A percentile compares a stretch with the other conserved stretches of the same genome.
Evolutionary conservation across 2,888 invertebrate genomes (phyloP).

Genomic region (Arge pagana): DNA sequence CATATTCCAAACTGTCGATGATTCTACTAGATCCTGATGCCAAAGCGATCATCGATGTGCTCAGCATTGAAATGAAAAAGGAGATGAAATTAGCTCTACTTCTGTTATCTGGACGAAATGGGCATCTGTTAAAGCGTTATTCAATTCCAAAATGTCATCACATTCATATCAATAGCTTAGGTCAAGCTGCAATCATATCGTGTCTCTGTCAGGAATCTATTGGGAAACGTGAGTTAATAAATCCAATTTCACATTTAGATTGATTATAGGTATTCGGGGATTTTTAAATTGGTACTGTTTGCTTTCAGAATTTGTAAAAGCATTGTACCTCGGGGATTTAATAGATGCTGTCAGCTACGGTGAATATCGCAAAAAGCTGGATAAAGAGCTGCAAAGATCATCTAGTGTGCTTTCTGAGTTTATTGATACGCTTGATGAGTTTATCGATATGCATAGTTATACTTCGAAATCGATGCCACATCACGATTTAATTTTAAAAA

Average conservation of each 20-base stretch:
- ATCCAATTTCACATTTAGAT: background rate
- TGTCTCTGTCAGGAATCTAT: constrained; percentile 43
- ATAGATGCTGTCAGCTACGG: constrained; percentile 56
- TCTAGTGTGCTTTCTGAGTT: no score
- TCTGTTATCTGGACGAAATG: constrained; percentile 73
- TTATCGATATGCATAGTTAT: no score
- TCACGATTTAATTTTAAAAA: constrained; percentile 67
- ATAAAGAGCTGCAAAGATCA: background rate
- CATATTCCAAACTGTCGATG: constrained; percentile 71
- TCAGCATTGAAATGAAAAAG: constrained; percentile 52
- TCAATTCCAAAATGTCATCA: constrained; percentile 34
- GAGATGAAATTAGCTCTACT: constrained; percentile 57
- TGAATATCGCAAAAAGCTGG: constrained; percentile 11
- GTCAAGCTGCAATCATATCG: constrained; percentile 38
- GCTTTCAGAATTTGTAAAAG: constrained; percentile 61
- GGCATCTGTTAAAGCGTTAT: constrained; percentile 64
- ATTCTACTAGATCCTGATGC: constrained; percentile 74
- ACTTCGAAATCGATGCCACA: constrained; percentile 42
- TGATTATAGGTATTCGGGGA: background rate
- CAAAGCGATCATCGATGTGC: constrained; percentile 72
- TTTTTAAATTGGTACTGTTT: background rate
- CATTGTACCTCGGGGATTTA: constrained; percentile 57
- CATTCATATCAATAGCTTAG: constrained; percentile 41
- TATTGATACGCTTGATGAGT: no score
- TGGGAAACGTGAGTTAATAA: constrained; percentile 38